Evolutionary conservation across 2,888 invertebrate genomes (phyloP), one percentile per base, ranked within the genome.

Genomic region (Stramonita haemastoma): DNA sequence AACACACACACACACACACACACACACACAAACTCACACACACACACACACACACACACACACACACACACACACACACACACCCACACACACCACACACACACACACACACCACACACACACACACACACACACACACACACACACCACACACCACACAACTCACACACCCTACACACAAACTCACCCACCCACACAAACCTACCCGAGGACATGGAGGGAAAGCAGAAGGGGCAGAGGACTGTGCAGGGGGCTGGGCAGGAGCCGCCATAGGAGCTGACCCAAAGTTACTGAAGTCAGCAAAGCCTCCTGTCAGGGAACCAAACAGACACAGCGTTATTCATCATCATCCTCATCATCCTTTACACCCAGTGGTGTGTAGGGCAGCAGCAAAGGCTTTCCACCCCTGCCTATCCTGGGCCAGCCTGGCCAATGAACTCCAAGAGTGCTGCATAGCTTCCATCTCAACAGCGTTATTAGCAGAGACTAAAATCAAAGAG

Each of bases 281-380:
- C 79, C 93, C 93, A 92, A 94, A 94, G 90, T 92, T 94, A 91
- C 95, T 95, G 93, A 96, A 96, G 92, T 96, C 96, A 73, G 96
- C 96, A 95, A 96, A 96, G 66, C 95, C 96, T 90, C 94, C 95
- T 91, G 92, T 19, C 87, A 2, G 17, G 32, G 26, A 73, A 26
- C n/a, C 1, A 60, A 46, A 46, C 46, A 2, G 8, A 46, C 46
- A 46, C 46, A 46, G 46, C 2, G n/a, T n/a, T n/a, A n/a, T n/a
- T n/a, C n/a, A n/a, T n/a, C n/a, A n/a, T n/a, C n/a, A n/a, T n/a
- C n/a, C n/a, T n/a, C n/a, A n/a, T n/a, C n/a, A n/a, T n/a, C n/a
- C n/a, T n/a, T n/a, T n/a, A n/a, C n/a, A n/a, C n/a, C n/a, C n/a
- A n/a, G n/a, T n/a, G n/a, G n/a, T n/a, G n/a, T n/a, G n/a, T n/a